Evolutionary conservation across 1,140 invertebrate genomes (phyloP).

Genomic region (Cephus cinctus): DNA sequence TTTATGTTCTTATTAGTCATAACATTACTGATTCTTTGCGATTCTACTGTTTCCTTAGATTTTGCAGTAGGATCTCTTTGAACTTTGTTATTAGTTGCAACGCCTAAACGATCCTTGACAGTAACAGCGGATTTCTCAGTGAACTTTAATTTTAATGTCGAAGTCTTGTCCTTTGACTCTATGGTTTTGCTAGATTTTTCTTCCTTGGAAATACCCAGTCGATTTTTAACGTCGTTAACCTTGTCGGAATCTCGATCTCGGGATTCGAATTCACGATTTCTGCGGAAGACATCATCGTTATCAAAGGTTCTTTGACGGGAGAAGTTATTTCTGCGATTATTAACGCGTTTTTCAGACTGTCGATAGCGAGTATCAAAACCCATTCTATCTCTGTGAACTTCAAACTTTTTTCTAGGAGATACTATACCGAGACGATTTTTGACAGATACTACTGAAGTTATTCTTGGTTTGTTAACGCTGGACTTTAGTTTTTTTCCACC

Average conservation of each 20-base stretch:
- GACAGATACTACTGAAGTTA: slow-evolving; percentile 49
- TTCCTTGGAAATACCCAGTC: slow-evolving; percentile 24
- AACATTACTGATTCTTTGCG: slow-evolving; percentile 41
- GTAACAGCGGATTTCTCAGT: slow-evolving; percentile 22
- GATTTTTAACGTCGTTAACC: slow-evolving; percentile 28
- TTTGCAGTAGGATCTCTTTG: slow-evolving; percentile 24
- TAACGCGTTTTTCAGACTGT: slow-evolving; percentile 23
- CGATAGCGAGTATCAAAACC: slow-evolving; percentile 21
- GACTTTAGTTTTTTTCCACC: slow-evolving; percentile 37
- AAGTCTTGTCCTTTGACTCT: slow-evolving; percentile 23
- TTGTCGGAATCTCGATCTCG: slow-evolving; percentile 19
- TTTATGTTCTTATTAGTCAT: slow-evolving; percentile 51
- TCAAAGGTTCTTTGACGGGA: slow-evolving; percentile 4
- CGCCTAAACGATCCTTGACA: slow-evolving; percentile 41
- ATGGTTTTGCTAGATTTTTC: slow-evolving; percentile 19
- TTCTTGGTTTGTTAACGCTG: slow-evolving; percentile 42
- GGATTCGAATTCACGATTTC: slow-evolving; percentile 13
- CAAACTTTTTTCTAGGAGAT: slow-evolving; percentile 37
- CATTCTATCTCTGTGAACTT: slow-evolving; percentile 23
- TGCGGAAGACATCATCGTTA: not conserved
- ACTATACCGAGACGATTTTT: slow-evolving; percentile 39
- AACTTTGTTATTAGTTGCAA: slow-evolving; percentile 37
- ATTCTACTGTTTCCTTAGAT: slow-evolving; percentile 10
- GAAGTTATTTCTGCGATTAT: slow-evolving; percentile 21
- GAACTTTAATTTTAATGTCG: slow-evolving; percentile 10